Base-by-base conservation (phyloP, 1,140 invertebrate species). In the Melitaea cinxia region DNA sequence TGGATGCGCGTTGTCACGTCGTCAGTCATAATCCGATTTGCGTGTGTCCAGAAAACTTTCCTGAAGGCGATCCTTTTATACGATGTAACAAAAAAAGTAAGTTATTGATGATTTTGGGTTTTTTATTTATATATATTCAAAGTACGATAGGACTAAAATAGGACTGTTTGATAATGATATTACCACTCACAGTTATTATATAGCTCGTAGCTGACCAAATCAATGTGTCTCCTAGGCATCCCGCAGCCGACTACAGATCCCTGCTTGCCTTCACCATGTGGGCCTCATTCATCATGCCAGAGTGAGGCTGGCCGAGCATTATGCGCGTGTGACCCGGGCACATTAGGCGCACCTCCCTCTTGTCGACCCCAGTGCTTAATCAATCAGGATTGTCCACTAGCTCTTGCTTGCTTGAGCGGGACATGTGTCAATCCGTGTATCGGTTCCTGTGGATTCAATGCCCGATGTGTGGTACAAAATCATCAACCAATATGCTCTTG, bases 21-120 rank as follows among this genome's bases (percentile, higher is more conserved):
- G 92, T 94, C 54, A 95, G 96, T 75, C 97, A 97, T 78, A 96
- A 96, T 82, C 96, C 96, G 0, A 95, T 97, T 50, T 97, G 96
- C 70, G 95, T 94, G 56, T 98, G 97, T 82, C 94, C 95, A 54
- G 92, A 93, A 30, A 93, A 94, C 14, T 94, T 93, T 55, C 92
- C 93, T 1, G 88, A 90, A 68, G 96, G 96, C n/a, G 96, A 97
- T 94, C 96, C 96, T 21, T 96, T 97, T 73, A 93, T 95, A 2
- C 91, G 94, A 75, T 98, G 96, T 77, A 83, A 91, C 17, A 93
- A 93, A 76, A 94, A 94, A 91, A 92, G 95, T 95, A 92, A 93
- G 65, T 17, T 33, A 19, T 35, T n/a, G n/a, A n/a, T n/a, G n/a
- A n/a, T n/a, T n/a, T n/a, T n/a, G n/a, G n/a, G n/a, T n/a, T n/a